phyloP scores from a whole-genome alignment of 2,797 vertebrate species.

The Numenius phaeopus region DNA sequence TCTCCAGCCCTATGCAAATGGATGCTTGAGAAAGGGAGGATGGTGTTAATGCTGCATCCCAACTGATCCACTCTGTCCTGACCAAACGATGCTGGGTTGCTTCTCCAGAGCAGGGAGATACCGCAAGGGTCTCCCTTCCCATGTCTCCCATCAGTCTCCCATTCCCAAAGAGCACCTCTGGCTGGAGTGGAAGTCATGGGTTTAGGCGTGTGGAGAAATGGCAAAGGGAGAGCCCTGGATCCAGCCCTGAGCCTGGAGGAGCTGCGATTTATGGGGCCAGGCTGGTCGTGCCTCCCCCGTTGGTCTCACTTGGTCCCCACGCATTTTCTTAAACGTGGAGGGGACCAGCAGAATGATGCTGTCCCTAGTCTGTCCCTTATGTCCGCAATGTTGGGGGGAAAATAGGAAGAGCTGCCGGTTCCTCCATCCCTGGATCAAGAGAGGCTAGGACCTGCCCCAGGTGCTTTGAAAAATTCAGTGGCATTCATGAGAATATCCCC shows the following conservation, averaged over 20 bases:
- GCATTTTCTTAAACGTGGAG: background rate
- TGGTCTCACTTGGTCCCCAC: fast-evolving
- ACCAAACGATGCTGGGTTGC: fast-evolving
- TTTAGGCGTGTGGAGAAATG: background rate
- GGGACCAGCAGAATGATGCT: background rate
- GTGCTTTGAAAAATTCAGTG: background rate
- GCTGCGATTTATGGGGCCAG: background rate
- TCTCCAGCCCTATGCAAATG: background rate
- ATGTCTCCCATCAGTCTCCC: background rate
- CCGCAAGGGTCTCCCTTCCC: background rate
- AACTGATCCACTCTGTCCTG: fast-evolving
- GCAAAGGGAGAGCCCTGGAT: background rate
- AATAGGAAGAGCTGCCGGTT: background rate
- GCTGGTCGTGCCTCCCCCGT: fast-evolving
- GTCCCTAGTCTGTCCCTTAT: background rate
- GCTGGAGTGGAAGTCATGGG: background rate
- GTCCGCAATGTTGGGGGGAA: fast-evolving
- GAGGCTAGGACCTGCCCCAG: background rate
- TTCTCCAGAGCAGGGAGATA: background rate
- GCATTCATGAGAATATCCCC: background rate
- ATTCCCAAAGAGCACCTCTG: background rate
- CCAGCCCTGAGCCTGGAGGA: background rate
- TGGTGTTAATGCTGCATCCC: background rate
- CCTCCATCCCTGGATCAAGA: background rate
- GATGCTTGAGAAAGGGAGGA: background rate